Percentiles rank a stretch among this genome's conserved stretches.
These are phyloP conservation scores for Macropis europaea DNA, from an alignment of 2,888 invertebrate genomes.

Conservation along the genomic window DNA sequence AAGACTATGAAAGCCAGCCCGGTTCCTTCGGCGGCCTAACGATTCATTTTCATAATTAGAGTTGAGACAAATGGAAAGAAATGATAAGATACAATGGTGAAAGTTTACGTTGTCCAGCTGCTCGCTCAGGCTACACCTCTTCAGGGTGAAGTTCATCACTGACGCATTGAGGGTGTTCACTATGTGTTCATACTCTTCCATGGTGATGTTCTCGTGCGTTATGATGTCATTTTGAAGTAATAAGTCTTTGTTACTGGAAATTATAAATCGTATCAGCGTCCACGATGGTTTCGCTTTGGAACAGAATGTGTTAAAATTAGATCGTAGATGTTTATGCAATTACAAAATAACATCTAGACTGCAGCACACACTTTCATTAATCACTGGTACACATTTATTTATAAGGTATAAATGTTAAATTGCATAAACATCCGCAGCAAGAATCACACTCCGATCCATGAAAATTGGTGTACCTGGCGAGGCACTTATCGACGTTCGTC, in stretches of 20 bases:
- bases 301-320: no score
- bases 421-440: no score
- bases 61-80: not conserved
- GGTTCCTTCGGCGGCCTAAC: slow-evolving; percentile 96
- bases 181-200: slow-evolving; percentile 82
- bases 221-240: slow-evolving; percentile 79
- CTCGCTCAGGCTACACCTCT: slow-evolving; percentile 86
- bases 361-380: no score
- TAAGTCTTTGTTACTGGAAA: slow-evolving; percentile 82
- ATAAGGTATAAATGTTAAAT: no score
- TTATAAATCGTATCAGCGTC: no score
- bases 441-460: no score
- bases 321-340: no score
- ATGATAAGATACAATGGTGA: no score
- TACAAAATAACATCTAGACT: no score
- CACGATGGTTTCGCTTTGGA: no score
- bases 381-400: no score
- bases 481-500: slow-evolving; percentile 92
- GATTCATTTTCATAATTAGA: slow-evolving; percentile 1
- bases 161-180: slow-evolving; percentile 78
- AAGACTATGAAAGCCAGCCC: slow-evolving; percentile 98
- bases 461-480: slow-evolving; percentile 82
- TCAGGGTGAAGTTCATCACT: slow-evolving; percentile 81
- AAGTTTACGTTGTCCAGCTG: slow-evolving; percentile 87
- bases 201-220: slow-evolving; percentile 80